phyloP scores from a whole-genome alignment of 2,113 vertebrate genomes.

The Istiophorus platypterus region DNA sequence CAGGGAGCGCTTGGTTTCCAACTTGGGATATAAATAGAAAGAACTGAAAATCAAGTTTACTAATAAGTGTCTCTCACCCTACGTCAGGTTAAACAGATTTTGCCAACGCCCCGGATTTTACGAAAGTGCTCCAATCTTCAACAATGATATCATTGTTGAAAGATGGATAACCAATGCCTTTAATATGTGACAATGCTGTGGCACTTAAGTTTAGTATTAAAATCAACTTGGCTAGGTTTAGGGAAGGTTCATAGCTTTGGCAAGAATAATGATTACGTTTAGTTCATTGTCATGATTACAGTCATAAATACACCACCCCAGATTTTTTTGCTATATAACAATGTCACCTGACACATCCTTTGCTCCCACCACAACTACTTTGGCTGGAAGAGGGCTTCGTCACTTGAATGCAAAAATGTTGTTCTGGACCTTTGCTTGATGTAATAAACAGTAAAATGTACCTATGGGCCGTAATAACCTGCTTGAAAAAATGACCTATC shows the following conservation, averaged over 20 bases:
- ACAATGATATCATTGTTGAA: not conserved
- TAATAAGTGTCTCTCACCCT: not conserved
- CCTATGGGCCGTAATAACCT: not conserved
- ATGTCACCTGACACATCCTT: not conserved
- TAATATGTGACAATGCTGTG: too few relatives aligned
- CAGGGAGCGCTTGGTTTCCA: not conserved
- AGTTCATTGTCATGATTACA: too few relatives aligned
- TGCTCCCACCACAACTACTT: too few relatives aligned
- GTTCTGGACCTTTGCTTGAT: not conserved
- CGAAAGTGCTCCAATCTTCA: not conserved
- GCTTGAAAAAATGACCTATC: not conserved
- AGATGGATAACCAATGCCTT: too few relatives aligned
- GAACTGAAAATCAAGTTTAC: not conserved
- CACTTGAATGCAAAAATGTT: too few relatives aligned
- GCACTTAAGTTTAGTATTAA: too few relatives aligned
- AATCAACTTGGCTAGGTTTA: too few relatives aligned
- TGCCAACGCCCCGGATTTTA: not conserved
- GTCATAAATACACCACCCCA: not conserved
- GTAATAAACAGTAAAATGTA: not conserved
- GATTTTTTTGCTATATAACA: not conserved
- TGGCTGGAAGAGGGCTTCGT: too few relatives aligned
- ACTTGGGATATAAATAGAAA: not conserved
- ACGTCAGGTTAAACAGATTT: constrained; percentile 5
- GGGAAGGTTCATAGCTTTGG: too few relatives aligned
- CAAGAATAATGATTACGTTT: too few relatives aligned